A percentile compares a stretch with the other conserved stretches of the same genome.
phyloP scores from a whole-genome alignment of 1,140 invertebrate genomes.

The Trichonephila clavipes region DNA sequence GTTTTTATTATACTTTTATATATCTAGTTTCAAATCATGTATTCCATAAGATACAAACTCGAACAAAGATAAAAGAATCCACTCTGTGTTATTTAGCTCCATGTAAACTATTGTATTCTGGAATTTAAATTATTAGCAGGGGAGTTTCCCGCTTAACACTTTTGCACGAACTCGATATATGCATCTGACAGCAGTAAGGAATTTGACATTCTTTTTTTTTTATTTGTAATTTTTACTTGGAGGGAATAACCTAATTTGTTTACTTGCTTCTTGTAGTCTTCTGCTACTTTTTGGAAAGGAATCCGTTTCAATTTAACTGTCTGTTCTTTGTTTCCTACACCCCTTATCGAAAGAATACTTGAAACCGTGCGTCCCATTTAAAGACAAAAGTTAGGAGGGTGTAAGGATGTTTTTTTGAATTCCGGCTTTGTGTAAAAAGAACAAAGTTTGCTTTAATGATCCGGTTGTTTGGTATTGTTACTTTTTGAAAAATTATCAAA shows the following conservation, averaged over 20 bases:
- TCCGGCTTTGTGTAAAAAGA: neutral
- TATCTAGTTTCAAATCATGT: no score
- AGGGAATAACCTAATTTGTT: slow-evolving; percentile 26
- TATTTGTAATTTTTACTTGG: neutral
- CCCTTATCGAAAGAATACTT: neutral
- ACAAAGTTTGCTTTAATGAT: neutral
- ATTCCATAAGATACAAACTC: no score
- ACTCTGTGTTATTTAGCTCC: neutral
- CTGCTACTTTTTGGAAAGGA: neutral
- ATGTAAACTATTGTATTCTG: neutral
- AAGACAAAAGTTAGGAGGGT: neutral
- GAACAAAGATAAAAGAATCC: no score
- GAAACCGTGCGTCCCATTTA: neutral
- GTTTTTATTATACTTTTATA: no score
- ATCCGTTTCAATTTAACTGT: neutral
- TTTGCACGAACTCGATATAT: neutral
- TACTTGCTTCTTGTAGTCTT: neutral
- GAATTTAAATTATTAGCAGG: slow-evolving; percentile 17
- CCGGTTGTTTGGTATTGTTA: neutral
- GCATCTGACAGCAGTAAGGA: neutral
- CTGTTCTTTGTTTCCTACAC: neutral
- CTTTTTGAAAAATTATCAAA: neutral
- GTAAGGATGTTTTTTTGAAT: neutral
- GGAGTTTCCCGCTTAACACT: slow-evolving; percentile 5
- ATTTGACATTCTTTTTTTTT: neutral